Conservation (phyloP, 2,888 invertebrate genomes). For the Metallyticus violacea region DNA sequence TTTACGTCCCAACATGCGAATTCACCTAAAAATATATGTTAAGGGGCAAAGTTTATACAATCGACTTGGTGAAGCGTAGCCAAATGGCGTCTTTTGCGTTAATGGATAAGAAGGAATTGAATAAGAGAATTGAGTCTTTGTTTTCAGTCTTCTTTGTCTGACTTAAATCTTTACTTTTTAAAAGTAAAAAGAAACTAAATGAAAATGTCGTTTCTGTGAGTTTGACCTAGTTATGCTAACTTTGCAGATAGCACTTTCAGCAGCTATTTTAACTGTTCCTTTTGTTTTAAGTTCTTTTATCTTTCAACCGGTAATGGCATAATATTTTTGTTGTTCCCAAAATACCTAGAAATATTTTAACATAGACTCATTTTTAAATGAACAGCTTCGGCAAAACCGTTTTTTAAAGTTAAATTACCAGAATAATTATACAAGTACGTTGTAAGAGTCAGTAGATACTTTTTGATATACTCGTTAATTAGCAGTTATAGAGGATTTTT, state of each 20-base stretch:
- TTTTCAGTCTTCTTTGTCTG: background rate
- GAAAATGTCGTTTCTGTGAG: background rate
- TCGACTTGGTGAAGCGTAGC: background rate
- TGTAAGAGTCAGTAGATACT: too few species aligned
- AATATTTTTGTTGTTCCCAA: too few species aligned
- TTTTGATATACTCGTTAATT: too few species aligned
- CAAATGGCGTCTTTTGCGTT: background rate
- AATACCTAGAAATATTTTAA: too few species aligned
- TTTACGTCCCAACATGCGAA: background rate
- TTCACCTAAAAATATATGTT: background rate
- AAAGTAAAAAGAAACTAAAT: background rate
- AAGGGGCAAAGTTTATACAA: background rate
- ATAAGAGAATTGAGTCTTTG: background rate
- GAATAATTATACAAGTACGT: too few species aligned
- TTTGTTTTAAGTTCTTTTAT: too few species aligned
- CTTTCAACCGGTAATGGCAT: too few species aligned
- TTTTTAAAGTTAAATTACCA: too few species aligned
- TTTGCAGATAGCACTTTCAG: background rate
- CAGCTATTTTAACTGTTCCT: background rate
- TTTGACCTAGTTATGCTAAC: background rate
- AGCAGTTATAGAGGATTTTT: too few species aligned
- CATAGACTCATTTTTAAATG: too few species aligned
- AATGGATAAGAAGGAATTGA: background rate
- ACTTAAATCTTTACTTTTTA: background rate
- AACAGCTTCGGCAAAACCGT: too few species aligned